These are phyloP conservation scores for Masnerella sp. DNA, from an alignment of 2,888 invertebrate genomes.

Conservation along the genomic window DNA sequence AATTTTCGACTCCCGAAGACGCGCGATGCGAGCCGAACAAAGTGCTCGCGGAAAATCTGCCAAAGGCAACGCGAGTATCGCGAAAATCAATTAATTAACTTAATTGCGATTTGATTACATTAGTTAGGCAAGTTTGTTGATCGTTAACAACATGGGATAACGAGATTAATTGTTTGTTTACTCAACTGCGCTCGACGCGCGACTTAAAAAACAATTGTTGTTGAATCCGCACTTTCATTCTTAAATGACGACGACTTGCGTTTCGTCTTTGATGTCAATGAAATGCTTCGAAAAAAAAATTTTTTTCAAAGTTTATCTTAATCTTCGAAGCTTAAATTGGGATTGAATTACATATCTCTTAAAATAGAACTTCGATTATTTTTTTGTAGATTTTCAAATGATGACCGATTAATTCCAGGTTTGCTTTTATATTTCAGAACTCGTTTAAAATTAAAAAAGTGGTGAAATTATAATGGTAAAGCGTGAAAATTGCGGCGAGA, in stretches of 20 bases:
- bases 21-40: background rate
- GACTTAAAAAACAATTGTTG: background rate
- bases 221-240: too few relatives aligned
- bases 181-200: background rate
- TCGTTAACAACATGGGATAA: background rate
- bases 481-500: background rate
- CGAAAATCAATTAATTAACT: slow-evolving; percentile 23
- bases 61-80: slow-evolving; percentile 4
- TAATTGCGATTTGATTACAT: slow-evolving; percentile 17
- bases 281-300: too few relatives aligned
- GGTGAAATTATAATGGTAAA: background rate
- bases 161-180: slow-evolving; percentile 2
- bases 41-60: slow-evolving; percentile 2
- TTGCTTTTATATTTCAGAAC: too few relatives aligned
- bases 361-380: too few relatives aligned
- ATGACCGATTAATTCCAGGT: too few relatives aligned
- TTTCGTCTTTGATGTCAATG: too few relatives aligned
- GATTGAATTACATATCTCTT: too few relatives aligned
- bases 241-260: too few relatives aligned
- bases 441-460: background rate
- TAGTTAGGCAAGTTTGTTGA: slow-evolving; percentile 5
- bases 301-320: too few relatives aligned
- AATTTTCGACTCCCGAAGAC: slow-evolving; percentile 9
- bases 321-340: too few relatives aligned
- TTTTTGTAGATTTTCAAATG: too few relatives aligned